A percentile compares a stretch with the other conserved stretches of the same genome.
Conservation (phyloP, 2,888 invertebrate genomes). For the Nezara viridula region DNA sequence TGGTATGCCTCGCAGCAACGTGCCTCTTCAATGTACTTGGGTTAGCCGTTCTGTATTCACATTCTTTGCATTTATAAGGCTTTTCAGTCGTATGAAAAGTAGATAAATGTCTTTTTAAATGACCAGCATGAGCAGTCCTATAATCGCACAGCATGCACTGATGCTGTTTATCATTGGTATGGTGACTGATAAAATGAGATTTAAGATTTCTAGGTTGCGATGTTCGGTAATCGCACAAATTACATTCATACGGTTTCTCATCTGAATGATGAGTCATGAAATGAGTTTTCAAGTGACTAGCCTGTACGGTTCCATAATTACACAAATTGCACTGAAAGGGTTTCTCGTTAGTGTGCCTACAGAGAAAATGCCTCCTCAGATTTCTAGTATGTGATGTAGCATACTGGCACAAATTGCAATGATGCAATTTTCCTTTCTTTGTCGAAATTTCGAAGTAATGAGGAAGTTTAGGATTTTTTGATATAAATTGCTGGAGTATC, state of each 20-base stretch:
- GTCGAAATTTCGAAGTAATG: constrained; percentile 22
- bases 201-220: constrained; percentile 32
- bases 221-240: constrained; percentile 35
- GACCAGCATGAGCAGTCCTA: constrained; percentile 21
- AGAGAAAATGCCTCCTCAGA: constrained; percentile 39
- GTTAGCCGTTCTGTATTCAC: constrained; percentile 24
- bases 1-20: constrained; percentile 7
- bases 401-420: constrained; percentile 26
- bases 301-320: constrained; percentile 12
- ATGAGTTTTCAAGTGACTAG: constrained; percentile 33
- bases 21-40: constrained; percentile 27
- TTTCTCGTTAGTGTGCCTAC: constrained; percentile 20
- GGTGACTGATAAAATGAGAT: constrained; percentile 15
- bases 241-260: constrained; percentile 28
- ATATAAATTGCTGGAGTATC: constrained; percentile 14
- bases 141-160: constrained; percentile 18
- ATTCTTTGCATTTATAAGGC: constrained; percentile 2
- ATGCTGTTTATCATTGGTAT: constrained; percentile 5
- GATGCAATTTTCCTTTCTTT: constrained; percentile 31
- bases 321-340: constrained; percentile 9
- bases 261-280: constrained; percentile 26
- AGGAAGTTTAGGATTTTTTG: constrained; percentile 5
- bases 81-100: constrained; percentile 33
- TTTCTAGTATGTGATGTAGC: constrained; percentile 30
- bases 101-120: constrained; percentile 33